These are phyloP conservation scores for Oscheius sp. DNA, from an alignment of 2,888 invertebrate species.

Conservation along the genomic window DNA sequence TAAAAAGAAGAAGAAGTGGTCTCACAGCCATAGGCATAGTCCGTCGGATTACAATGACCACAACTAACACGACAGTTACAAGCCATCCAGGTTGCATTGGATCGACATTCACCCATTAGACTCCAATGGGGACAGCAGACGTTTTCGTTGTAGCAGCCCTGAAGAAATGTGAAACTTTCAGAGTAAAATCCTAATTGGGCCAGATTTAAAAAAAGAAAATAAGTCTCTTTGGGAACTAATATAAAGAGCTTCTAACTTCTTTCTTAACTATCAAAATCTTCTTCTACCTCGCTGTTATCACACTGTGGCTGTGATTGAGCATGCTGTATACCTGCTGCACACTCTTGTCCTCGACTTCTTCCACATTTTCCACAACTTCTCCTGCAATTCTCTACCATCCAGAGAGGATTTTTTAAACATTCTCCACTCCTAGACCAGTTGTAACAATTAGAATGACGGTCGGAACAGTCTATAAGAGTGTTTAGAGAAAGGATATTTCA, in stretches of 20 bases:
- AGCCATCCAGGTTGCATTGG: constrained; percentile 61
- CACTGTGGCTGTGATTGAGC: constrained; percentile 3
- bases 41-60: constrained; percentile 62
- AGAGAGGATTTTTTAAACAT: constrained; percentile 59
- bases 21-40: constrained; percentile 61
- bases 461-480: constrained; percentile 50
- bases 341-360: constrained; percentile 50
- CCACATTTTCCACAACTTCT: constrained; percentile 57
- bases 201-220: no score
- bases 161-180: constrained; percentile 39
- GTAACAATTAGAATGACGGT: constrained; percentile 49
- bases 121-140: constrained; percentile 62
- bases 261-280: no score
- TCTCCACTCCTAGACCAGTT: constrained; percentile 52
- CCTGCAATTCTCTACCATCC: constrained; percentile 67
- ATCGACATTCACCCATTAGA: constrained; percentile 50
- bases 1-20: neutral
- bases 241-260: no score
- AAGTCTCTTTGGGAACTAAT: no score
- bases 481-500: neutral
- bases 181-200: neutral
- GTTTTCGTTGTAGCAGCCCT: constrained; percentile 64
- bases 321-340: constrained; percentile 44
- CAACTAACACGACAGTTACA: constrained; percentile 68
- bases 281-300: constrained; percentile 41